Conservation (phyloP, 2,113 vertebrate genomes). For the Bos javanicus region DNA sequence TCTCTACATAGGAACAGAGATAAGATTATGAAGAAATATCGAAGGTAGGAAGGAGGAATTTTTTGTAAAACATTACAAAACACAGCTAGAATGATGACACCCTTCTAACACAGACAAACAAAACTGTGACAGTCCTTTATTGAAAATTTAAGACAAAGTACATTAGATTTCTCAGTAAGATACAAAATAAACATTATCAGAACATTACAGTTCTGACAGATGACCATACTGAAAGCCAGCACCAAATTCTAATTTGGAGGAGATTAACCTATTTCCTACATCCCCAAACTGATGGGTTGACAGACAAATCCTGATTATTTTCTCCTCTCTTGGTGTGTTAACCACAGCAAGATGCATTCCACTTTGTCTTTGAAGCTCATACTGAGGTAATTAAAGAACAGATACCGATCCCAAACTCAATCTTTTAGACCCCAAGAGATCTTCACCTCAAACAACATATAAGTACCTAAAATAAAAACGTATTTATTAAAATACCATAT, state of each 20-base stretch:
- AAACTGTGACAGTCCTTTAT: constrained; percentile 5
- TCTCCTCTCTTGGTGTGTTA: neutral
- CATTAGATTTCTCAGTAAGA: neutral
- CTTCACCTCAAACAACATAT: neutral
- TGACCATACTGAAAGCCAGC: neutral
- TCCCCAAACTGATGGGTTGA: neutral
- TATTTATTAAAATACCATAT: neutral
- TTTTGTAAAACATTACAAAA: constrained; percentile 8
- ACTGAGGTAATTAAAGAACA: neutral
- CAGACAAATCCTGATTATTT: neutral
- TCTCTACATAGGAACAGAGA: neutral
- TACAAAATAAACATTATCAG: neutral
- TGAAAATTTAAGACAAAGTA: constrained; percentile 1
- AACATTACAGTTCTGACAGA: neutral
- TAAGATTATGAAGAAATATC: neutral
- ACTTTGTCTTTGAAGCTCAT: neutral
- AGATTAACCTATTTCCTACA: neutral
- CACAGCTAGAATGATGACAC: neutral
- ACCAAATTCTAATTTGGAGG: constrained; percentile 5
- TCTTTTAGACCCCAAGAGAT: neutral
- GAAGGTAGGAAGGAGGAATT: neutral
- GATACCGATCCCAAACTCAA: neutral
- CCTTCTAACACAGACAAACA: constrained; percentile 7
- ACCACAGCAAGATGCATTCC: neutral
- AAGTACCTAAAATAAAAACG: neutral